A percentile compares a stretch with the other conserved stretches of the same genome.
These are phyloP conservation scores for Drosophila simulans DNA, from an alignment of 1,140 invertebrate species.

Conservation along the genomic window DNA sequence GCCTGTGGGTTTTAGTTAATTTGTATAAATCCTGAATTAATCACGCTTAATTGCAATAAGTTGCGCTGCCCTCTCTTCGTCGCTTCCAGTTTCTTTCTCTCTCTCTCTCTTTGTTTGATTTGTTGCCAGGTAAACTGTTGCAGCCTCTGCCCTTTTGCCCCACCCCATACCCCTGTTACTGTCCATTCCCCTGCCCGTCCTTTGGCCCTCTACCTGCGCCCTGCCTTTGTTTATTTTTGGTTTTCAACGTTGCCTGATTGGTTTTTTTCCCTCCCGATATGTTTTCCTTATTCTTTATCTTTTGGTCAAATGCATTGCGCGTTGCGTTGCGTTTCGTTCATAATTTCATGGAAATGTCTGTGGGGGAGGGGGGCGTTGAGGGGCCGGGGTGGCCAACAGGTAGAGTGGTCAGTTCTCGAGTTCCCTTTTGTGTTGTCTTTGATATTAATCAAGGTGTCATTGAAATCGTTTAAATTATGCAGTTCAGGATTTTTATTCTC, in stretches of 20 bases:
- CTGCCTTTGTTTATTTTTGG: slow-evolving; percentile 80
- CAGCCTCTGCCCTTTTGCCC: slow-evolving; percentile 70
- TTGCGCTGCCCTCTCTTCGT: slow-evolving; percentile 29
- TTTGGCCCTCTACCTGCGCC: slow-evolving; percentile 66
- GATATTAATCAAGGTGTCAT: slow-evolving; percentile 84
- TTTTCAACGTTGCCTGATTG: slow-evolving; percentile 80
- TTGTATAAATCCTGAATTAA: slow-evolving; percentile 82
- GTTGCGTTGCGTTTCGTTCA: slow-evolving; percentile 67
- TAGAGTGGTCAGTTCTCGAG: slow-evolving; percentile 48
- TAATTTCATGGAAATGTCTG: slow-evolving; percentile 76
- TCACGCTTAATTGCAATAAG: slow-evolving; percentile 80
- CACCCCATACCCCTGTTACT: neutral
- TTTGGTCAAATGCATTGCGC: slow-evolving; percentile 72
- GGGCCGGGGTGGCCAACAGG: slow-evolving; percentile 9
- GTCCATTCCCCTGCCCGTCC: neutral
- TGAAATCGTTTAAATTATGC: slow-evolving; percentile 84
- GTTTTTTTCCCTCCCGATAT: slow-evolving; percentile 51
- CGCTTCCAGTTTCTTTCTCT: slow-evolving; percentile 3
- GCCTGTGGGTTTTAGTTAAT: slow-evolving; percentile 74
- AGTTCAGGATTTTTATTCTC: slow-evolving; percentile 66
- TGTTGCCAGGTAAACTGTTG: slow-evolving; percentile 80
- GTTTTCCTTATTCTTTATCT: slow-evolving; percentile 67
- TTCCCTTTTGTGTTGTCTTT: slow-evolving; percentile 64
- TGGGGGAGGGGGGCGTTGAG: neutral
- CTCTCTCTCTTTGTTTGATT: slow-evolving; percentile 67